Evolutionary conservation across 2,797 vertebrate genomes (phyloP).

Genomic region (Amblyraja radiata): DNA sequence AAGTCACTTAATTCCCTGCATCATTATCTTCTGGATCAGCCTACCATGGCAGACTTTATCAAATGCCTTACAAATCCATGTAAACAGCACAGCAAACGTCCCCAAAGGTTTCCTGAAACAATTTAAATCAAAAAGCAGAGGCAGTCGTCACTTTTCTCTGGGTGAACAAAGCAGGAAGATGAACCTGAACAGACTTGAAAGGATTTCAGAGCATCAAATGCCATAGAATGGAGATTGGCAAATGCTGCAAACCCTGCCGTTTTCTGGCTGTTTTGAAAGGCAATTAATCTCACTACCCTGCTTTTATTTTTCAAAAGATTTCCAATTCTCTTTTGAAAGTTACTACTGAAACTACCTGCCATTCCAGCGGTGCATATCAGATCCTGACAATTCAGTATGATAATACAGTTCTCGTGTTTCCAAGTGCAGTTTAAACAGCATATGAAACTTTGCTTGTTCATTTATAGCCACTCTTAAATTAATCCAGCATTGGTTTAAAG

Average conservation of each 20-base stretch:
- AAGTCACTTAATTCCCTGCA: no score
- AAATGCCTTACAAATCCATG: no score
- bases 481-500: neutral
- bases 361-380: neutral
- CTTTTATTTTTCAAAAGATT: neutral
- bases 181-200: no score
- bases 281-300: neutral
- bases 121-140: no score
- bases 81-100: no score
- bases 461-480: neutral
- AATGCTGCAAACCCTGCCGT: neutral
- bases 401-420: neutral
- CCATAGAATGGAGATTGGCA: neutral
- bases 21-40: no score
- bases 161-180: no score
- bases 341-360: neutral
- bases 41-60: no score
- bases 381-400: neutral
- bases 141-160: no score
- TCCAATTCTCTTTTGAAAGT: neutral
- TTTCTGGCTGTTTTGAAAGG: neutral
- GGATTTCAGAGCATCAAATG: no score
- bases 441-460: neutral
- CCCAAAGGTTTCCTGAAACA: no score
- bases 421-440: neutral